These are phyloP conservation scores for Nannoperca australis DNA, from an alignment of 2,797 vertebrate species.

Conservation along the genomic window DNA sequence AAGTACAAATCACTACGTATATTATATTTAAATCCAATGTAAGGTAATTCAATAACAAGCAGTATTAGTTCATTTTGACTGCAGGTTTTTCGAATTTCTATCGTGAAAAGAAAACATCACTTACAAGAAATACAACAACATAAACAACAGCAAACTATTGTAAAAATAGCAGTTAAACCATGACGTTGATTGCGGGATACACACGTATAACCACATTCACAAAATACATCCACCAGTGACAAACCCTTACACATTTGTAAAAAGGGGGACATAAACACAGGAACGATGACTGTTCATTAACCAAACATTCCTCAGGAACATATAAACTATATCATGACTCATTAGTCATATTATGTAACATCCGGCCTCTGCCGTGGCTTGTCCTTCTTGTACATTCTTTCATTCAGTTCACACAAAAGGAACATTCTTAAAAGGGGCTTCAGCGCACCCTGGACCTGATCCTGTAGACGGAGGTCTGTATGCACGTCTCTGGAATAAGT, in stretches of 20 bases:
- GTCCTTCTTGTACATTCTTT: constrained; percentile 31
- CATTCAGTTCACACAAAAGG: constrained; percentile 30
- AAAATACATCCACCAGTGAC: constrained; percentile 35
- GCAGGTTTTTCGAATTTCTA: neutral
- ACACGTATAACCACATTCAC: constrained; percentile 6
- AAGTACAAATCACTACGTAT: neutral
- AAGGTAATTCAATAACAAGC: no score
- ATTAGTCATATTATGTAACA: constrained; percentile 62
- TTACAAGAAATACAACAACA: neutral
- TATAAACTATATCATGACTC: constrained; percentile 62
- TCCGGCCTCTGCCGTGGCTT: constrained; percentile 26
- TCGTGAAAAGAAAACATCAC: neutral
- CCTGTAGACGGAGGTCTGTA: constrained; percentile 24
- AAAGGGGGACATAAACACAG: constrained; percentile 57
- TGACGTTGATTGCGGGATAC: constrained; percentile 6
- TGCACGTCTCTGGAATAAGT: constrained; percentile 2
- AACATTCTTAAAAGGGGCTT: constrained; percentile 30
- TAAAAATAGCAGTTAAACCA: constrained; percentile 16
- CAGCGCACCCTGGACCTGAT: constrained; percentile 33
- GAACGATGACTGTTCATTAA: constrained; percentile 60
- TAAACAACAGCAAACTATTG: neutral
- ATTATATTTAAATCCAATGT: neutral
- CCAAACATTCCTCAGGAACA: constrained; percentile 58
- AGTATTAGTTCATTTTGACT: neutral
- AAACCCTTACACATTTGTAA: constrained; percentile 33